These are phyloP conservation scores for Neodiprion pinetum DNA, from an alignment of 1,140 invertebrate genomes.

Conservation along the genomic window DNA sequence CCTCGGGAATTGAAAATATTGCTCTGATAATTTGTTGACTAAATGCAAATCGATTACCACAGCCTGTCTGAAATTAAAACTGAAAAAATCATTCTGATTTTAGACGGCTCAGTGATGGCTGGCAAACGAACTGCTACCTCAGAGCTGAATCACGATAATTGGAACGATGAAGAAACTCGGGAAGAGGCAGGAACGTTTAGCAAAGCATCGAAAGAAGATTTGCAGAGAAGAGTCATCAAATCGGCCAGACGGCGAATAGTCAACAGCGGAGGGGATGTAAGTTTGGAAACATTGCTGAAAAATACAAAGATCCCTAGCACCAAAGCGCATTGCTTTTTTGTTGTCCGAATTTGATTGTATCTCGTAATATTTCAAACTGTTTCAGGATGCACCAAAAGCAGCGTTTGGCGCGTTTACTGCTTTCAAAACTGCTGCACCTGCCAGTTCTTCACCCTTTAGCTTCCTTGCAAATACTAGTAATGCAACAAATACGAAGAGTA, in stretches of 20 bases:
- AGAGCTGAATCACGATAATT: constrained; percentile 90
- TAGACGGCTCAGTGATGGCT: constrained; percentile 65
- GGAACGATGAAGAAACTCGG: constrained; percentile 83
- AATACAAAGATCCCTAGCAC: not conserved
- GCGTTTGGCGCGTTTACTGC: constrained; percentile 72
- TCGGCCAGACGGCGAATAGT: constrained; percentile 73
- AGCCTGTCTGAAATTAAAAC: no score
- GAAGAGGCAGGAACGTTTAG: constrained; percentile 79
- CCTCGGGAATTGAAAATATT: no score
- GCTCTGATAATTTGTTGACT: no score
- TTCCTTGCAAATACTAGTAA: constrained; percentile 64
- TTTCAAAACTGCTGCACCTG: constrained; percentile 59
- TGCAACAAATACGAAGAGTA: constrained; percentile 35
- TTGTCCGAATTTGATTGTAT: constrained; percentile 23
- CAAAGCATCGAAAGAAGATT: constrained; percentile 71
- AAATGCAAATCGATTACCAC: no score
- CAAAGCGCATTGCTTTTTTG: not conserved
- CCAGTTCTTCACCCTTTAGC: constrained; percentile 63
- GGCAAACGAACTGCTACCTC: constrained; percentile 77
- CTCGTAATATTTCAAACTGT: constrained; percentile 44
- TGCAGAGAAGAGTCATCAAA: constrained; percentile 80
- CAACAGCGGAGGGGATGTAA: constrained; percentile 33
- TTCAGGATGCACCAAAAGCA: constrained; percentile 61
- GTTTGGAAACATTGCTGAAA: constrained; percentile 1
- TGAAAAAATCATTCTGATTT: no score